Percentiles rank a stretch among this genome's conserved stretches.
Conservation (phyloP, 2,888 invertebrate genomes). For the Bursaphelenchus okinawaensis region DNA sequence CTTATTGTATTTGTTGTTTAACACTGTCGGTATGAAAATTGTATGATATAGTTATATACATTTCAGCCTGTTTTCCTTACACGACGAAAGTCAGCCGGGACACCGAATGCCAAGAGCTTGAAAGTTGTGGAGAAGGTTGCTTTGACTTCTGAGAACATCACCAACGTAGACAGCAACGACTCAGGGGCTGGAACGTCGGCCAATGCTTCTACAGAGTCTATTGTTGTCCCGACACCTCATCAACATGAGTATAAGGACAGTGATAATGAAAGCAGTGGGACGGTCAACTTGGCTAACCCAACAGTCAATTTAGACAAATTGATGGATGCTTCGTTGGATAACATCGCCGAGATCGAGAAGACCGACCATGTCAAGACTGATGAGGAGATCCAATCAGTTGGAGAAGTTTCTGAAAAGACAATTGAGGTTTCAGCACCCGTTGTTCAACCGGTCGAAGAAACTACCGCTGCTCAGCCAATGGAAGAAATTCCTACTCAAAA, state of each 20-base stretch:
- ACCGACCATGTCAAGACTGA: too few relatives aligned
- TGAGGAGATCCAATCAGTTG: too few relatives aligned
- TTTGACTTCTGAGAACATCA: background rate
- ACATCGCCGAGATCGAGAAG: too few relatives aligned
- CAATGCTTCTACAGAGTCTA: background rate
- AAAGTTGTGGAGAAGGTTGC: background rate
- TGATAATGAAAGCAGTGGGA: background rate
- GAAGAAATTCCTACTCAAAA: too few relatives aligned
- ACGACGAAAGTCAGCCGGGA: background rate
- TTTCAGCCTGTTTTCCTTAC: background rate
- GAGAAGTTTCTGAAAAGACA: too few relatives aligned
- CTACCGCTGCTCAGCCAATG: too few relatives aligned
- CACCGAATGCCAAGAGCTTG: background rate
- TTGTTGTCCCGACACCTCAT: background rate
- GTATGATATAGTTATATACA: too few relatives aligned
- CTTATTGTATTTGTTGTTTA: too few relatives aligned
- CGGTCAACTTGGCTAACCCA: background rate
- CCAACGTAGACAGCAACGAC: background rate
- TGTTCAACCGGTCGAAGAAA: too few relatives aligned
- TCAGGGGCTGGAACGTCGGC: background rate
- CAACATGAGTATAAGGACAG: background rate
- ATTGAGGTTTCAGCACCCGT: too few relatives aligned
- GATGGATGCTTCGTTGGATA: too few relatives aligned
- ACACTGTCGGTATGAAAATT: too few relatives aligned
- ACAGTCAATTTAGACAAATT: slow-evolving; percentile 8